Percentiles rank a stretch among this genome's conserved stretches.
These are phyloP conservation scores for Poeciliopsis infans DNA, from an alignment of 2,797 vertebrate species.

Conservation along the genomic window DNA sequence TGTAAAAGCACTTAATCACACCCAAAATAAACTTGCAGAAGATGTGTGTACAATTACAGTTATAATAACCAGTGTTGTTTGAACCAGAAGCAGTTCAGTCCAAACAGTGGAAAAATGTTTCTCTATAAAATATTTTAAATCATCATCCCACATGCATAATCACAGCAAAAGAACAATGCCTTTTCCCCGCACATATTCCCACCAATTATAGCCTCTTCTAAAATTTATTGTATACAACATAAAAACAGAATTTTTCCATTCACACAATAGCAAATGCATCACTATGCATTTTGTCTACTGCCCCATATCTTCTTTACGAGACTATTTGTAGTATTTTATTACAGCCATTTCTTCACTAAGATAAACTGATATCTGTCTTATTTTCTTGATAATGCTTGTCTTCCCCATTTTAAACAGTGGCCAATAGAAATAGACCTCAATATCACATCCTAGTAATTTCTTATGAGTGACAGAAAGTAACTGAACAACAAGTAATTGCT, in stretches of 20 bases:
- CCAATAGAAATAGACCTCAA: background rate
- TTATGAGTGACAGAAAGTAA: background rate
- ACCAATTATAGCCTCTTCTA: background rate
- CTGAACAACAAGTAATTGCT: background rate
- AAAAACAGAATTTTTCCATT: background rate
- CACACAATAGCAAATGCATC: background rate
- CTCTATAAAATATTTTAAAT: background rate
- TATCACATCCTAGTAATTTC: background rate
- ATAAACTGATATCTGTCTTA: background rate
- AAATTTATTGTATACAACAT: background rate
- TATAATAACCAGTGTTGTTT: background rate
- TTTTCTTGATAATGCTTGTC: background rate
- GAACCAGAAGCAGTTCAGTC: background rate
- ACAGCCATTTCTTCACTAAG: background rate
- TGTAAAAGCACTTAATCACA: background rate
- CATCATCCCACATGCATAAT: background rate
- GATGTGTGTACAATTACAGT: background rate
- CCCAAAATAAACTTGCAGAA: background rate
- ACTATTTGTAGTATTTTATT: background rate
- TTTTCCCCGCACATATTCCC: background rate
- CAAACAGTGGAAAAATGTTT: background rate
- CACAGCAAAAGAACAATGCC: background rate
- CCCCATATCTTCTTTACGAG: background rate
- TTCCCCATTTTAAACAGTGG: background rate
- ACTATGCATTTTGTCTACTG: background rate